These are phyloP conservation scores for Climacteris rufus DNA, from an alignment of 2,113 vertebrate genomes.

Conservation along the genomic window DNA sequence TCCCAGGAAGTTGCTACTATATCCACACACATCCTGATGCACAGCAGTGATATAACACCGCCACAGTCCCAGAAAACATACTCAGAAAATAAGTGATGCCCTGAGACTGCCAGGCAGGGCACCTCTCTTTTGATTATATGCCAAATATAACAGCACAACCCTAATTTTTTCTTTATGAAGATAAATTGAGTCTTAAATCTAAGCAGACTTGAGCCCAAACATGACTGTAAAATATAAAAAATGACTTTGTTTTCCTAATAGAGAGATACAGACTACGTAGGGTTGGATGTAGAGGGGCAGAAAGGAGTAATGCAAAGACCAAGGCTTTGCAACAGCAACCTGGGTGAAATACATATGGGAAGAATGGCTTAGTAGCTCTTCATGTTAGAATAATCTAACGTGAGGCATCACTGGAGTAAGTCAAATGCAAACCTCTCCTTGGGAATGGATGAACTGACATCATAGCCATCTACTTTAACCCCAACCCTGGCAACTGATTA, in stretches of 20 bases:
- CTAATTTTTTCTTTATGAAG: not conserved
- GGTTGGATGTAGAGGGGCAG: not conserved
- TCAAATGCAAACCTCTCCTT: not conserved
- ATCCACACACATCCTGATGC: not conserved
- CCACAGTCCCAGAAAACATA: not conserved
- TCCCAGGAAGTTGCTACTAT: not conserved
- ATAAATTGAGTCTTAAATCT: not conserved
- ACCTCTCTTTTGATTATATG: not conserved
- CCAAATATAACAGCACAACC: not conserved
- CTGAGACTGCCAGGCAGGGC: not conserved
- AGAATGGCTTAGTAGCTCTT: not conserved
- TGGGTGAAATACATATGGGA: not conserved
- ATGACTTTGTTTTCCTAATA: not conserved
- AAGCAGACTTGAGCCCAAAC: not conserved
- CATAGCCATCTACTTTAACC: fast-evolving
- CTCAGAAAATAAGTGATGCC: not conserved
- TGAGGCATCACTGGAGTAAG: not conserved
- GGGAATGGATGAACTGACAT: not conserved
- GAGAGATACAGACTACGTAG: not conserved
- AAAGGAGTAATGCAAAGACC: not conserved
- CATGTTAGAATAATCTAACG: not conserved
- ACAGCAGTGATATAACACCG: fast-evolving
- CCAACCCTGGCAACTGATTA: not conserved
- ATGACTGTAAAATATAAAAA: not conserved
- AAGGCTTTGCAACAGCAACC: not conserved